A percentile compares a stretch with the other conserved stretches of the same genome.
phyloP scores from a whole-genome alignment of 2,797 vertebrate genomes.

The Onychomys arenicola region DNA sequence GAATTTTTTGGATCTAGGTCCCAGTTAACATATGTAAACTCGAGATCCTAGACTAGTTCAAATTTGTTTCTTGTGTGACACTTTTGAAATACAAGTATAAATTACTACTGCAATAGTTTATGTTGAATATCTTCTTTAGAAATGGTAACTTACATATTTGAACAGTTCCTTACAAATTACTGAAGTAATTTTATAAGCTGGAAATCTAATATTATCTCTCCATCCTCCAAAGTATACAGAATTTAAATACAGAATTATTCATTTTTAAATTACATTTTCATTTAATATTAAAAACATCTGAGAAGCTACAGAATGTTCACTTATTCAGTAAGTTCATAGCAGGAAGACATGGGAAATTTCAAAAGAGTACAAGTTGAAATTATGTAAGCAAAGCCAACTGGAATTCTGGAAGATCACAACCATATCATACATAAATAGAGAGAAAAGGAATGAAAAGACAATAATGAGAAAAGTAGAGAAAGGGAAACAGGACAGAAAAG shows the following conservation, averaged over 20 bases:
- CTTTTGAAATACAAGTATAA: too few relatives aligned
- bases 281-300: not conserved
- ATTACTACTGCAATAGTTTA: too few relatives aligned
- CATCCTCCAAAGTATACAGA: not conserved
- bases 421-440: not conserved
- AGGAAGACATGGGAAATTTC: not conserved
- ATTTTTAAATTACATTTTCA: not conserved
- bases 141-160: too few relatives aligned
- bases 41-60: too few relatives aligned
- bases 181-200: too few relatives aligned
- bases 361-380: not conserved
- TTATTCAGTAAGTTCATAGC: not conserved
- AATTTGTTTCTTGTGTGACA: too few relatives aligned
- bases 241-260: not conserved
- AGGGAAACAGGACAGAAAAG: not conserved
- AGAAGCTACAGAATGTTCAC: not conserved
- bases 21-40: too few relatives aligned
- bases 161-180: too few relatives aligned
- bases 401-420: not conserved
- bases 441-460: not conserved
- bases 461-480: not conserved
- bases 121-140: too few relatives aligned
- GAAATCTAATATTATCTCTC: too few relatives aligned
- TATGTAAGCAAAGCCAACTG: not conserved
- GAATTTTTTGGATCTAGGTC: too few relatives aligned